These are phyloP conservation scores for Ophiodon elongatus DNA, from an alignment of 2,113 vertebrate species.

Conservation along the genomic window DNA sequence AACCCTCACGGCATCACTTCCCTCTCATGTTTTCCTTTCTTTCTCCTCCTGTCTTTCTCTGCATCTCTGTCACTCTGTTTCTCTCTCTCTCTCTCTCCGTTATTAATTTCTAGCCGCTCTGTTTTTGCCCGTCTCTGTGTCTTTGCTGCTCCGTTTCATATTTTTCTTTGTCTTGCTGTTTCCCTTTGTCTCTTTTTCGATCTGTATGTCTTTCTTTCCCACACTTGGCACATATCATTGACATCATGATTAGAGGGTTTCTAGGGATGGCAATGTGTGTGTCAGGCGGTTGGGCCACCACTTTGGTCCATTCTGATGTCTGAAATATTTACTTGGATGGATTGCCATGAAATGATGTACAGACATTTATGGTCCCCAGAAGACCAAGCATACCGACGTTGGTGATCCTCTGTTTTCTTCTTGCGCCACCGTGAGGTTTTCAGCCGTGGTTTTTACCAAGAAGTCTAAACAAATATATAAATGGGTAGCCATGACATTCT, in stretches of 20 bases:
- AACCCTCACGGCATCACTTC: slow-evolving; percentile 36
- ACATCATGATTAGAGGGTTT: background rate
- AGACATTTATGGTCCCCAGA: background rate
- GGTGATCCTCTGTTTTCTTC: background rate
- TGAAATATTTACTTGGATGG: background rate
- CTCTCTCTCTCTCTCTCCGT: background rate
- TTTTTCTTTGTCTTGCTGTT: background rate
- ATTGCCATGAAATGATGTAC: background rate
- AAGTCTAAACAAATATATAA: background rate
- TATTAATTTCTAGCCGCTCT: slow-evolving; percentile 21
- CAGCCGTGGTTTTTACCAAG: background rate
- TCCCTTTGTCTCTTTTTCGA: background rate
- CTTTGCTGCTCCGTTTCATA: background rate
- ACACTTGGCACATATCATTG: background rate
- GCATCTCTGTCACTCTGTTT: background rate
- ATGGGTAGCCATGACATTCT: background rate
- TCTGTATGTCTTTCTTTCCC: background rate
- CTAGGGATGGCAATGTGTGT: background rate
- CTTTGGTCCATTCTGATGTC: background rate
- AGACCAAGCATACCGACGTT: background rate
- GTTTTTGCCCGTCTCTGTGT: background rate
- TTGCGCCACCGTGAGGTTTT: background rate
- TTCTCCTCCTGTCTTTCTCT: slow-evolving; percentile 1
- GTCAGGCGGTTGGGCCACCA: background rate
- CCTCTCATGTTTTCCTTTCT: slow-evolving; percentile 26